These are phyloP conservation scores for Tenthredo mesomela DNA, from an alignment of 2,888 invertebrate species.

Conservation along the genomic window DNA sequence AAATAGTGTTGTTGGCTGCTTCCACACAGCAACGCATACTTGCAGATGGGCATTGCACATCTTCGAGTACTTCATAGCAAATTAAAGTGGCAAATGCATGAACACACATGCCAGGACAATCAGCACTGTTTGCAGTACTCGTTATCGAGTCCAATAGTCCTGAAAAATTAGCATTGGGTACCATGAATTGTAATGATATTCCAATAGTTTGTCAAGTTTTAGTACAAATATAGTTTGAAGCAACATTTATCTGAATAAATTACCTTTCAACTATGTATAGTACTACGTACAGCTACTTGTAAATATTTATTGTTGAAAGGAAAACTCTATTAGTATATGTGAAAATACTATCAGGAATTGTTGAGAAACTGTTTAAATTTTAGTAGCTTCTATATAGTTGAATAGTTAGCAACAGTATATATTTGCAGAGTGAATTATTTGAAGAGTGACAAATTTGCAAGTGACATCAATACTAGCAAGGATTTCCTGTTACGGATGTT, in stretches of 20 bases:
- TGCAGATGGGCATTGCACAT: slow-evolving; percentile 88
- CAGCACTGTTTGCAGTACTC: slow-evolving; percentile 90
- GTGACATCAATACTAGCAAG: not conserved
- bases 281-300: not conserved
- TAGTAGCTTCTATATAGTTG: not conserved
- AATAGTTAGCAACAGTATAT: not conserved
- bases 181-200: not conserved
- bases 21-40: slow-evolving; percentile 93
- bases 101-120: slow-evolving; percentile 94
- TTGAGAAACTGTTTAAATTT: not conserved
- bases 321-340: not conserved
- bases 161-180: slow-evolving; percentile 73
- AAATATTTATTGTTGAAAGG: not conserved
- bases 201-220: not conserved
- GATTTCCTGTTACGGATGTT: not conserved
- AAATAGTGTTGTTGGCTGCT: slow-evolving; percentile 81
- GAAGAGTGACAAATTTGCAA: not conserved
- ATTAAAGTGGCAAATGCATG: slow-evolving; percentile 92
- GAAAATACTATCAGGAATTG: not conserved
- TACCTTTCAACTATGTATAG: not conserved
- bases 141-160: slow-evolving; percentile 92
- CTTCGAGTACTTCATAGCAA: slow-evolving; percentile 91
- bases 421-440: not conserved
- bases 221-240: not conserved
- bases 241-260: not conserved